A percentile compares a stretch with the other conserved stretches of the same genome.
Evolutionary conservation across 1,140 invertebrate genomes (phyloP).

Genomic region (Ruditapes philippinarum): DNA sequence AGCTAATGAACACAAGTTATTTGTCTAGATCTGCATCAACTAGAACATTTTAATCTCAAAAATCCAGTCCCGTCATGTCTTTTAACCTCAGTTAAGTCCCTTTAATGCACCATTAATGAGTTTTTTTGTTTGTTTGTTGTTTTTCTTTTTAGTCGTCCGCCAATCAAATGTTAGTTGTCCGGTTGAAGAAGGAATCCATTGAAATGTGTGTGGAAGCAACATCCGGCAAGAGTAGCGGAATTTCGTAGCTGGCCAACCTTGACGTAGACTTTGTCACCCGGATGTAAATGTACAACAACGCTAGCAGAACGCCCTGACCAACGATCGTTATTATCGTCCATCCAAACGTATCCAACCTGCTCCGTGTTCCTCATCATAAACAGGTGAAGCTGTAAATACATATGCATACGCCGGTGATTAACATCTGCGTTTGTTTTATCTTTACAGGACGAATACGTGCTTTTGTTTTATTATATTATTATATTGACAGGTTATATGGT

Average conservation of each 20-base stretch:
- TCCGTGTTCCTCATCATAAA: not conserved
- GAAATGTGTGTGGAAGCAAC: slow-evolving; percentile 25
- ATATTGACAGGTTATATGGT: too few species aligned
- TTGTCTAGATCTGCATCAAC: too few species aligned
- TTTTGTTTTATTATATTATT: not conserved
- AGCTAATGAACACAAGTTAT: too few species aligned
- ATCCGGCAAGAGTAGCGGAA: not conserved
- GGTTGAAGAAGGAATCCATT: not conserved
- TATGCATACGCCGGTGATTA: not conserved
- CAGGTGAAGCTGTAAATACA: not conserved
- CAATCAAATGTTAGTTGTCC: too few species aligned
- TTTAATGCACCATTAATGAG: too few species aligned
- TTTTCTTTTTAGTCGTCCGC: too few species aligned
- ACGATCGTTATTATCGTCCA: not conserved
- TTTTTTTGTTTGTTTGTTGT: too few species aligned
- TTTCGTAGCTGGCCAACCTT: not conserved
- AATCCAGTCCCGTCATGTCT: too few species aligned
- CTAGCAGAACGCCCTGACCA: not conserved
- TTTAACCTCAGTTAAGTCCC: too few species aligned
- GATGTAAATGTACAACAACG: not conserved
- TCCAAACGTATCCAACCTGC: not conserved
- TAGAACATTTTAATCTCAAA: too few species aligned
- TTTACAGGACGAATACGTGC: not conserved
- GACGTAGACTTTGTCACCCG: not conserved
- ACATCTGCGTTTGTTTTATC: not conserved